Evolutionary conservation across 2,888 invertebrate species (phyloP), one percentile per base, ranked within the genome.

Genomic region (Autographa gamma): DNA sequence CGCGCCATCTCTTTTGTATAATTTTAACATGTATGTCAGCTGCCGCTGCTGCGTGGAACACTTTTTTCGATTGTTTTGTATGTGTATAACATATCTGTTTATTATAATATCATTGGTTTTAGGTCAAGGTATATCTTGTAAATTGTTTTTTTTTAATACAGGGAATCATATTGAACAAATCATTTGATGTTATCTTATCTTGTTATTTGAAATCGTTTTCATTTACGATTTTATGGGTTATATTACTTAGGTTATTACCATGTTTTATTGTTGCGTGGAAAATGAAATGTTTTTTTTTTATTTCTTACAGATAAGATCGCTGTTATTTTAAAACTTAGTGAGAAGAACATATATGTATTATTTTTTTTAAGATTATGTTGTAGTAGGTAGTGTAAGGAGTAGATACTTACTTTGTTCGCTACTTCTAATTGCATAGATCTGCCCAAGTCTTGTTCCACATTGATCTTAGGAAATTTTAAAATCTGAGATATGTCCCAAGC

Each of bases 321-420:
- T 48, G 48, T 48, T 43, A 48, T n/a, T 48, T 48, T 16, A 48
- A 48, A 48, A 7, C n/a, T 6, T 48, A 48, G 7, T 48, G 4
- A 2, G 6, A 48, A 48, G 16, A 48, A n/a, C n/a, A 48, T 41
- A 13, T 48, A 4, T 48, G n/a, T 14, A n/a, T 48, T 43, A 7
- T n/a, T 6, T 11, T 38, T 11, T 11, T 11, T 11, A 11, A 11
- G 38, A 2, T 0, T 38, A 11, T 38, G 8, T 38, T 38, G 38
- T 11, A n/a, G 7, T 0, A 48, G 48, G 48, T n/a, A 48, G 16
- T n/a, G n/a, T 48, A 6, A 48, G n/a, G 11, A 38, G 38, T 38
- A n/a, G 48, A 16, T n/a, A 80, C 76, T 79, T 81, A 92, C 93
- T 88, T 89, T 91, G 66, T 83, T 83, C 4, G 92, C 82, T 64